Percentiles rank a stretch among this genome's conserved stretches.
phyloP scores from a whole-genome alignment of 2,113 vertebrate species.

The Malurus melanocephalus region DNA sequence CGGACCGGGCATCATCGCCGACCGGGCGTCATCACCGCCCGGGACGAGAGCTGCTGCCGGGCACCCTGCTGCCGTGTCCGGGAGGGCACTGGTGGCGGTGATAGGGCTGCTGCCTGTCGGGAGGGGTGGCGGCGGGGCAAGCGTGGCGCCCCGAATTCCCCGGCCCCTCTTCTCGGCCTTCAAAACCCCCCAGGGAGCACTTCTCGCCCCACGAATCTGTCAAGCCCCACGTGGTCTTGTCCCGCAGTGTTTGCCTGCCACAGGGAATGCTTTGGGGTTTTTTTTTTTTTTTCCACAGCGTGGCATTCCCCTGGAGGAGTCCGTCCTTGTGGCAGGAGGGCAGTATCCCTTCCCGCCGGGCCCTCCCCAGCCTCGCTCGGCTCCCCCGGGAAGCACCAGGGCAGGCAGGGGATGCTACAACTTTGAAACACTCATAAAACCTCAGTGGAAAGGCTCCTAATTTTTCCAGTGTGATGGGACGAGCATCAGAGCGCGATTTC shows the following conservation, averaged over 20 bases:
- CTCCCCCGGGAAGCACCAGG: background rate
- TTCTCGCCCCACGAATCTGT: background rate
- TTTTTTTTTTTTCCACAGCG: background rate
- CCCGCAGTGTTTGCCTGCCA: background rate
- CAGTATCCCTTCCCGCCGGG: background rate
- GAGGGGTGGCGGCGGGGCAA: too few relatives aligned
- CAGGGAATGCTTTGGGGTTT: background rate
- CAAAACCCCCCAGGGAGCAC: background rate
- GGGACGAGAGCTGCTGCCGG: background rate
- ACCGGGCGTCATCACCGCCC: background rate
- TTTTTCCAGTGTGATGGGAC: background rate
- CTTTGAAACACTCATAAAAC: background rate
- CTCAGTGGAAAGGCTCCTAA: background rate
- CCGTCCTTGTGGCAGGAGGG: background rate
- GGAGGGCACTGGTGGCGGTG: background rate
- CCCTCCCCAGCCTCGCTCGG: background rate
- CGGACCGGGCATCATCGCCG: background rate
- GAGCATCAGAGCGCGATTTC: background rate
- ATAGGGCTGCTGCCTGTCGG: background rate
- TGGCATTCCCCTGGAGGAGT: slow-evolving; percentile 19
- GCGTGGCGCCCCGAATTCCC: background rate
- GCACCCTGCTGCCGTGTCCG: background rate
- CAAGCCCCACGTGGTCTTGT: background rate
- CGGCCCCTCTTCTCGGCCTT: slow-evolving; percentile 34
- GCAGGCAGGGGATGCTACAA: background rate